A percentile compares a stretch with the other conserved stretches of the same genome.
Evolutionary conservation across 1,140 invertebrate species (phyloP).

Genomic region (Drosophila burlai): DNA sequence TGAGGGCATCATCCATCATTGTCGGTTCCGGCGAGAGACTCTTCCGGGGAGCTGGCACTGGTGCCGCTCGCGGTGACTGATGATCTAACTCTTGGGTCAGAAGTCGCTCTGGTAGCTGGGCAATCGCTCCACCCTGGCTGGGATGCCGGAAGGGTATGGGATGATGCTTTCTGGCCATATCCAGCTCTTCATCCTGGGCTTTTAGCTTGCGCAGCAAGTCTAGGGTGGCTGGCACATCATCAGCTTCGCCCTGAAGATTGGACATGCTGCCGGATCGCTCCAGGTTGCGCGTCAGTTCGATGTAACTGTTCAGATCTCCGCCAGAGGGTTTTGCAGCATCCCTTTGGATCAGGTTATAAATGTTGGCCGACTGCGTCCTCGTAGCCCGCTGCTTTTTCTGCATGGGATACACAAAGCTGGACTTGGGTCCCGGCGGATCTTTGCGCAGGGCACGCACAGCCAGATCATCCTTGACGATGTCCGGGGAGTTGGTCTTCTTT

Average conservation of each 20-base stretch:
- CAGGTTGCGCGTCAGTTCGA: constrained; percentile 69
- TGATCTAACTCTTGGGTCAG: constrained; percentile 45
- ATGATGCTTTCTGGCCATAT: constrained; percentile 32
- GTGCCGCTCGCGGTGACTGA: constrained; percentile 22
- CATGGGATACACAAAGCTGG: constrained; percentile 68
- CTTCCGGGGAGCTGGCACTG: constrained; percentile 76
- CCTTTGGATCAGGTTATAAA: constrained; percentile 90
- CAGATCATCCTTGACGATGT: constrained; percentile 94
- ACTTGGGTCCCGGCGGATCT: constrained; percentile 86
- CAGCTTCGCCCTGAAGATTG: constrained; percentile 52
- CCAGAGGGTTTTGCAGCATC: constrained; percentile 85
- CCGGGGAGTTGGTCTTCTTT: constrained; percentile 87
- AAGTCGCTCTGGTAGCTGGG: constrained; percentile 70
- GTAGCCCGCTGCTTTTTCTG: constrained; percentile 91
- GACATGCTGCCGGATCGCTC: constrained; percentile 80
- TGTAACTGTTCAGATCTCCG: constrained; percentile 79
- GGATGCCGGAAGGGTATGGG: constrained; percentile 77
- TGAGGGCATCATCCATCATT: constrained; percentile 86
- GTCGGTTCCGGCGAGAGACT: constrained; percentile 77
- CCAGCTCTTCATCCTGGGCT: constrained; percentile 69
- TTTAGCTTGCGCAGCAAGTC: constrained; percentile 72
- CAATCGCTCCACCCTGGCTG: constrained; percentile 76
- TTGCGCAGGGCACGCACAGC: constrained; percentile 93
- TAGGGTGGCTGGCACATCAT: constrained; percentile 72
- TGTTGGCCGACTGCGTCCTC: constrained; percentile 92